phyloP scores from a whole-genome alignment of 23 tunicate genomes.

The Halocynthia roretzi region DNA sequence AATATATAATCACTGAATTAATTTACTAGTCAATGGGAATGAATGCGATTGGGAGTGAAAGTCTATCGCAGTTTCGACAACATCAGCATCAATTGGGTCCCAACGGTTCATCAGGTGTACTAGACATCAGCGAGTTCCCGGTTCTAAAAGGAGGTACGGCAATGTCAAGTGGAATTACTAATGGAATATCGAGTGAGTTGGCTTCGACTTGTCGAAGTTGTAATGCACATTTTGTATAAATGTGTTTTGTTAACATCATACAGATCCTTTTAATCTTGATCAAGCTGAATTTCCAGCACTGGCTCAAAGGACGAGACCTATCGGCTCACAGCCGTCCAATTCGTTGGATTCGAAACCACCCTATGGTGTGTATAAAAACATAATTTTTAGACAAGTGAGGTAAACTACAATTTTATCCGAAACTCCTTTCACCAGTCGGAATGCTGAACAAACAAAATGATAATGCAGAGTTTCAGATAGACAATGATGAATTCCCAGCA shows the following conservation, averaged over 20 bases:
- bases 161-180: constrained; percentile 6
- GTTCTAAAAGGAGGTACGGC: constrained; percentile 13
- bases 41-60: constrained; percentile 84
- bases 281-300: constrained; percentile 85
- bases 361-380: constrained; percentile 24
- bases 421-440: constrained; percentile 7
- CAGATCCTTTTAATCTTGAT: constrained; percentile 77
- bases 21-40: constrained; percentile 35
- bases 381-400: no score
- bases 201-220: not conserved
- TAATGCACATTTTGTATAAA: not conserved
- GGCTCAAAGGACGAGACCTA: constrained; percentile 77
- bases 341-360: constrained; percentile 53
- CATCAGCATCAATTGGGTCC: constrained; percentile 30
- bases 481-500: constrained; percentile 95
- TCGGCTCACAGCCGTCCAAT: constrained; percentile 73
- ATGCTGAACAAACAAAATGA: constrained; percentile 68
- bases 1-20: not conserved
- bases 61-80: constrained; percentile 54
- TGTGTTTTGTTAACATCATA: not conserved
- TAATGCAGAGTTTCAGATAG: constrained; percentile 74
- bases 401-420: no score
- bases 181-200: constrained; percentile 21
- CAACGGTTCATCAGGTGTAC: constrained; percentile 30
- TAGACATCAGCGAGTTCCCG: constrained; percentile 16